Evolutionary conservation across 1,140 invertebrate genomes (phyloP), one percentile per base, ranked within the genome.

Genomic region (Cherax destructor): DNA sequence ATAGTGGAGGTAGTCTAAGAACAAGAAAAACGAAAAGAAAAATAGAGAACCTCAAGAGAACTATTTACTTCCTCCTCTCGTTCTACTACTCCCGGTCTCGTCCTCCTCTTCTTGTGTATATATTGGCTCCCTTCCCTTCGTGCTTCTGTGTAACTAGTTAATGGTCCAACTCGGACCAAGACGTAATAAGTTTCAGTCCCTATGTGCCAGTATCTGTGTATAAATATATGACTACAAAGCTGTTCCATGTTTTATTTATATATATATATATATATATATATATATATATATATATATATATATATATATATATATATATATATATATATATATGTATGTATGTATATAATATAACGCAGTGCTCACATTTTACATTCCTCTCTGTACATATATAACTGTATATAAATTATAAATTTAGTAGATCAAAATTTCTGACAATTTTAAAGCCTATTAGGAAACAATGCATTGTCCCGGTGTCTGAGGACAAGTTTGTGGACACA

Each of bases 291-390:
- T 80, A 50, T 80, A 50, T 80, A 50, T 80, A 50, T 80, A 50
- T 80, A 50, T 80, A 50, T 80, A 50, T 80, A 50, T 80, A 50
- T 80, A 50, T 80, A 50, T 80, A 50, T 80, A 50, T 80, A 50
- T 80, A 50, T 80, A 50, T 80, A 13, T 80, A 50, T 80, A 50
- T 80, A 50, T 80, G 5, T 80, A 50, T 80, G 5, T 80, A 50
- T 80, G 5, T 80, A 50, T 80, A 50, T 80, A 50, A n/a, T n/a
- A n/a, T n/a, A n/a, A n/a, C n/a, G n/a, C n/a, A n/a, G n/a, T n/a
- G n/a, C n/a, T n/a, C n/a, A n/a, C n/a, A n/a, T n/a, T n/a, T n/a
- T n/a, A n/a, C n/a, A n/a, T 78, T 10, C 24, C 9, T 78, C n/a
- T 56, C 1, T 56, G 3, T 56, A 56, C 3, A 56, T 56, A 56